Percentiles rank a stretch among this genome's conserved stretches.
Evolutionary conservation across 2,888 invertebrate species (phyloP).

Genomic region (Stenodera caucasica): DNA sequence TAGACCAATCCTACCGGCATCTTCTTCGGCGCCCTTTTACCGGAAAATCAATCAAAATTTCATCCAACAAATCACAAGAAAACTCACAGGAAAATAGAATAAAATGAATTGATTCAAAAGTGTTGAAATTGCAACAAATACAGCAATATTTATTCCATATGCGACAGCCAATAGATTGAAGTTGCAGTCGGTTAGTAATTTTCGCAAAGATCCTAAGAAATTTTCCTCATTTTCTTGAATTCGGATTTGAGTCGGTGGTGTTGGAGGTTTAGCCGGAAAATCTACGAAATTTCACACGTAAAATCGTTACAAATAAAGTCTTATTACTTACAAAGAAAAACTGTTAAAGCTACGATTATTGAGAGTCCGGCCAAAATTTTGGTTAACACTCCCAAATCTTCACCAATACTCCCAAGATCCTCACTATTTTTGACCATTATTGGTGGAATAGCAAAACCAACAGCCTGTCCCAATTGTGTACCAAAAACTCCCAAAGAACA

Average conservation of each 20-base stretch:
- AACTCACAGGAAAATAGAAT: slow-evolving; percentile 71
- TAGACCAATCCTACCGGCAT: slow-evolving; percentile 86
- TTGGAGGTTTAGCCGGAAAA: slow-evolving; percentile 60
- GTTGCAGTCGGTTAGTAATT: slow-evolving; percentile 73
- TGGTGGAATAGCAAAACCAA: slow-evolving; percentile 72
- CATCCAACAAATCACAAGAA: background rate
- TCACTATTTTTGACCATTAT: slow-evolving; percentile 52
- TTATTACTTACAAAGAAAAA: slow-evolving; percentile 32
- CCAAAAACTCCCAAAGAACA: slow-evolving; percentile 75
- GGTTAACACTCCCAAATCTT: slow-evolving; percentile 58
- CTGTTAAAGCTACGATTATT: slow-evolving; percentile 51
- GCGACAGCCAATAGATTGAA: slow-evolving; percentile 80
- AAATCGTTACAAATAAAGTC: background rate
- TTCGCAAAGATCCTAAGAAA: slow-evolving; percentile 69
- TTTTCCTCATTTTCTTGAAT: slow-evolving; percentile 58
- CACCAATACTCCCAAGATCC: slow-evolving; percentile 41
- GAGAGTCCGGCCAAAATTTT: slow-evolving; percentile 60
- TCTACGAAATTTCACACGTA: slow-evolving; percentile 51
- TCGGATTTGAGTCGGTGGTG: slow-evolving; percentile 61
- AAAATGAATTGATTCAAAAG: slow-evolving; percentile 85
- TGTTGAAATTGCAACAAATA: slow-evolving; percentile 94
- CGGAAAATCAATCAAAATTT: background rate
- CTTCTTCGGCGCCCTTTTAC: slow-evolving; percentile 62
- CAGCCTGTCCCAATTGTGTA: slow-evolving; percentile 70
- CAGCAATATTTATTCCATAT: slow-evolving; percentile 91